Percentiles rank a stretch among this genome's conserved stretches.
phyloP scores from a whole-genome alignment of 2,113 vertebrate genomes.

The Onychostoma macrolepis region DNA sequence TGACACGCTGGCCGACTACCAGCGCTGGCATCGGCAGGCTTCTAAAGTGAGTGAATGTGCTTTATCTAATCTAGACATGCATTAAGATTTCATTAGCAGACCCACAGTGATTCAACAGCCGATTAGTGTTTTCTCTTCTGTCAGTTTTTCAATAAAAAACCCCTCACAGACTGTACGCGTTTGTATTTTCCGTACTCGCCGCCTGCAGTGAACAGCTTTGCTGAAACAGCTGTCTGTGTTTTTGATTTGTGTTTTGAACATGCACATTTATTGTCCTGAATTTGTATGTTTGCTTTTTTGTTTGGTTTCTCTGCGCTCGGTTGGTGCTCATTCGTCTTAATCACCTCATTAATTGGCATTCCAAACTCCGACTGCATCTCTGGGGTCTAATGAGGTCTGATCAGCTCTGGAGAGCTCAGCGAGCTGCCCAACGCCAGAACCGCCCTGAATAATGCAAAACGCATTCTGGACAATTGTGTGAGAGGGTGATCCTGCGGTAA shows the following conservation, averaged over 20 bases:
- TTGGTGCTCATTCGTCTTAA: conserved; percentile 54
- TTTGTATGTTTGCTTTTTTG: conserved; percentile 42
- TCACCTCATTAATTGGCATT: conserved; percentile 62
- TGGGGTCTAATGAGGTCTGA: conserved; percentile 56
- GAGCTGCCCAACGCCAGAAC: background rate
- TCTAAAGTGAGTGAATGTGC: conserved; percentile 83
- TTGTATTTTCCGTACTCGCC: conserved; percentile 14
- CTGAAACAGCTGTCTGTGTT: conserved; percentile 42
- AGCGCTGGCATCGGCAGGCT: conserved; percentile 92
- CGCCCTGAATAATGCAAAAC: conserved; percentile 62
- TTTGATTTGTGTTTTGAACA: conserved; percentile 28
- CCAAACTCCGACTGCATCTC: conserved; percentile 50
- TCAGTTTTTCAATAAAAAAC: background rate
- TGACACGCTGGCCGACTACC: conserved; percentile 86
- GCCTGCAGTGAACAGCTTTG: conserved; percentile 44
- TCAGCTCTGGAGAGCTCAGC: conserved; percentile 5
- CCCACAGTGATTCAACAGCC: conserved; percentile 5
- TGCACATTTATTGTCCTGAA: background rate
- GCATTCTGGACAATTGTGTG: conserved; percentile 58
- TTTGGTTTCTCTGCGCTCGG: background rate
- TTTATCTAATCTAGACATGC: conserved; percentile 34
- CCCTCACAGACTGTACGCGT: background rate
- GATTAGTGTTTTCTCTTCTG: background rate
- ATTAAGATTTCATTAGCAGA: conserved; percentile 41
- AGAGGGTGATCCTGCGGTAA: conserved; percentile 24